phyloP scores from a whole-genome alignment of 2,797 vertebrate species.

The Hipposideros larvatus region DNA sequence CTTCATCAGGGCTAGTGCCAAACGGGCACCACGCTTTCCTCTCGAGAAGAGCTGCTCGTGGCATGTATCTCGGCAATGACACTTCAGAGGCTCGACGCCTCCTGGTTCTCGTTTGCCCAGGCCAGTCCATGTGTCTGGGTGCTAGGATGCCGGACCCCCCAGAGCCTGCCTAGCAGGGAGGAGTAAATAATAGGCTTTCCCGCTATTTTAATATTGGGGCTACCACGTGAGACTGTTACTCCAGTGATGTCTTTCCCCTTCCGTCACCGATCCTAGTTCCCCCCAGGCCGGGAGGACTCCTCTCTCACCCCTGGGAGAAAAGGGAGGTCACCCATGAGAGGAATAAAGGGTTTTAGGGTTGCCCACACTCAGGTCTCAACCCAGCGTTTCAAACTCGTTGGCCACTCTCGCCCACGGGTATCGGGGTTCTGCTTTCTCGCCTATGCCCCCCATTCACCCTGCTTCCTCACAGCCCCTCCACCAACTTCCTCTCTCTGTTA shows the following conservation, averaged over 20 bases:
- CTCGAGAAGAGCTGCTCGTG: no score
- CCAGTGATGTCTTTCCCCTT: neutral
- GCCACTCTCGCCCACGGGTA: fast-evolving
- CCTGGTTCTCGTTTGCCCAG: neutral
- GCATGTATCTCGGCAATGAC: fast-evolving
- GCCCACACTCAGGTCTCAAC: fast-evolving
- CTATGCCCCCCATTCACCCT: fast-evolving
- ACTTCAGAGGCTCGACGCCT: neutral
- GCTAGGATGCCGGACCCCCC: neutral
- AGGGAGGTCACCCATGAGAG: neutral
- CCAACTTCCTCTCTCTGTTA: neutral
- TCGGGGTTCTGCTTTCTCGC: fast-evolving
- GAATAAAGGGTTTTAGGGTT: neutral
- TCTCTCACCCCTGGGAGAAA: neutral
- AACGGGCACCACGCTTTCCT: neutral
- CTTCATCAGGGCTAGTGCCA: neutral
- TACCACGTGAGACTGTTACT: neutral
- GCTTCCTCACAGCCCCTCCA: fast-evolving
- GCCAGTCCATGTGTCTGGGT: fast-evolving
- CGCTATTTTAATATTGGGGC: neutral
- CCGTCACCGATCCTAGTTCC: neutral
- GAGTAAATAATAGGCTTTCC: no score
- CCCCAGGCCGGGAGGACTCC: neutral
- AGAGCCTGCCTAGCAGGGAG: neutral
- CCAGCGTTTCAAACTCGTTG: neutral